Percentiles rank a stretch among this genome's conserved stretches.
These are phyloP conservation scores for Tapera naevia DNA, from an alignment of 2,797 vertebrate species.

Conservation along the genomic window DNA sequence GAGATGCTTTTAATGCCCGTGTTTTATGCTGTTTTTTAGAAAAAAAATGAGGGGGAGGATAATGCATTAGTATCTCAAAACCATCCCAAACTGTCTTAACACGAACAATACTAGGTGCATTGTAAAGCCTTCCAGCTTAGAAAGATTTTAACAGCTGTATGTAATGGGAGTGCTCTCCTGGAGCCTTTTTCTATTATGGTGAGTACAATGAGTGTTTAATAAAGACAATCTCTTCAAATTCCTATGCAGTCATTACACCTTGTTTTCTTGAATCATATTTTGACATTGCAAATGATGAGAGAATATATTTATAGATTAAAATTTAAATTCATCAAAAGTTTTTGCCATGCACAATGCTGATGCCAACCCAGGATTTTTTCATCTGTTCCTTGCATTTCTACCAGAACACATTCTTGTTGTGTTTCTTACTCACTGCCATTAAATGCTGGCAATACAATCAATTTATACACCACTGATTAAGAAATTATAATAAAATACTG, in stretches of 20 bases:
- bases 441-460: not conserved
- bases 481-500: not conserved
- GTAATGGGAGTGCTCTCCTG: not conserved
- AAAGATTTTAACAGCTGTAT: not conserved
- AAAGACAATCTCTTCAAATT: not conserved
- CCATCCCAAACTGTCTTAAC: not conserved
- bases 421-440: not conserved
- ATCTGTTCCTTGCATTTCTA: not conserved
- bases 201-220: not conserved
- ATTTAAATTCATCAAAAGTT: not conserved
- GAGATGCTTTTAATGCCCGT: not conserved
- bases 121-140: not conserved
- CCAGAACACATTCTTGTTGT: not conserved
- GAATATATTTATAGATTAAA: not conserved
- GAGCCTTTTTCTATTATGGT: not conserved
- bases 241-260: not conserved
- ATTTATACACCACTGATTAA: not conserved
- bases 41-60: not conserved
- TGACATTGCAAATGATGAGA: not conserved
- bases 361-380: not conserved
- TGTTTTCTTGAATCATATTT: constrained; percentile 22
- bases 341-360: not conserved
- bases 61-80: not conserved
- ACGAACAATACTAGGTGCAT: not conserved
- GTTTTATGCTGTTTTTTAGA: not conserved